Percentiles rank a stretch among this genome's conserved stretches.
These are phyloP conservation scores for Euphydryas editha DNA, from an alignment of 2,888 invertebrate genomes.

Conservation along the genomic window DNA sequence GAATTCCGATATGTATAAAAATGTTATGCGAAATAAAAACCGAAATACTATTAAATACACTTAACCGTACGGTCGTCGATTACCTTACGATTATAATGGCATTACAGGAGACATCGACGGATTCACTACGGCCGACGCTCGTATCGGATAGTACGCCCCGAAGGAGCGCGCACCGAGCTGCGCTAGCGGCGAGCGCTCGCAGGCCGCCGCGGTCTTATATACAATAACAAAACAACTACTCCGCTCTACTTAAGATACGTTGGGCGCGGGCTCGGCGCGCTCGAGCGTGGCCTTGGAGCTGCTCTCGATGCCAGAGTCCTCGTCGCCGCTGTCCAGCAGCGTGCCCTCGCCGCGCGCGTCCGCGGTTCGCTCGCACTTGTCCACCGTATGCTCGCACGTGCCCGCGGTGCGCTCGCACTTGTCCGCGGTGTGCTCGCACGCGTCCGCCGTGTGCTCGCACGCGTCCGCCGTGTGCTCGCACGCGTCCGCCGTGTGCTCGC, in stretches of 20 bases:
- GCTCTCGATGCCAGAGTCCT: slow-evolving; percentile 86
- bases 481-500: slow-evolving; percentile 43
- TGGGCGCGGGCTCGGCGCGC: slow-evolving; percentile 62
- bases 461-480: slow-evolving; percentile 55
- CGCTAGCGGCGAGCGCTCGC: too few relatives aligned
- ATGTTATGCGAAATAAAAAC: slow-evolving; percentile 46
- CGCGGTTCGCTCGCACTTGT: slow-evolving; percentile 36
- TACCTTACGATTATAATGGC: slow-evolving; percentile 50
- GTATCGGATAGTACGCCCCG: too few relatives aligned
- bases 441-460: slow-evolving; percentile 35
- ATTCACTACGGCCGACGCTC: slow-evolving; percentile 41
- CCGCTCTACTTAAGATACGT: too few relatives aligned
- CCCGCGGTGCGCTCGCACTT: too few relatives aligned
- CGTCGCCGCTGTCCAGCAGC: slow-evolving; percentile 85
- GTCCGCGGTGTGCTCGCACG: too few relatives aligned
- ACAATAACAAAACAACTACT: too few relatives aligned
- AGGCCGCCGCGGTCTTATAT: too few relatives aligned
- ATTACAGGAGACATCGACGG: slow-evolving; percentile 41
- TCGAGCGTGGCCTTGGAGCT: slow-evolving; percentile 84
- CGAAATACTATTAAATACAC: slow-evolving; percentile 41
- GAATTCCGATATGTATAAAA: slow-evolving; percentile 61
- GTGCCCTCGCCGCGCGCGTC: slow-evolving; percentile 84
- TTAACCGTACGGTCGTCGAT: slow-evolving; percentile 43
- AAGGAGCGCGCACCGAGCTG: too few relatives aligned
- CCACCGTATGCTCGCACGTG: too few relatives aligned